Evolutionary conservation across 2,888 invertebrate genomes (phyloP).

Genomic region (Ischnura elegans): DNA sequence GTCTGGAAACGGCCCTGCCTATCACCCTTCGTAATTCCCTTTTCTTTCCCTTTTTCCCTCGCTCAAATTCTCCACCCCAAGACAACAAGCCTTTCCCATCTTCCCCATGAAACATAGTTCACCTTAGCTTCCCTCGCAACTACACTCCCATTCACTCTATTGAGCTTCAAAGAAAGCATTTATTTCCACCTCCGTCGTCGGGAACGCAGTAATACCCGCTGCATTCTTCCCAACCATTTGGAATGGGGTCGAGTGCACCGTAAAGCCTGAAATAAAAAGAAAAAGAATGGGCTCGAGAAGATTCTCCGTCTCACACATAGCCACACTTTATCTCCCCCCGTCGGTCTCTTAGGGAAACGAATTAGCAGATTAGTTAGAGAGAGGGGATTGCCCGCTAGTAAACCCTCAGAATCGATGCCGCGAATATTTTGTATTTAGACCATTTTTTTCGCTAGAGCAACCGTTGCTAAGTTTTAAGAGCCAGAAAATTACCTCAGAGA

Average conservation of each 20-base stretch:
- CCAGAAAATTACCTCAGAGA: neutral
- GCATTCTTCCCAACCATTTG: neutral
- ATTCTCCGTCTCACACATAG: neutral
- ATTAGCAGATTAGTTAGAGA: constrained; percentile 21
- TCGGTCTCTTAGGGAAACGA: neutral
- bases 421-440: neutral
- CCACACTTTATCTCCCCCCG: neutral
- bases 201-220: constrained; percentile 18
- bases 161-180: neutral
- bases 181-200: neutral
- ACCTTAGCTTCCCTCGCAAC: neutral
- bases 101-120: neutral
- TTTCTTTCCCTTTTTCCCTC: no score
- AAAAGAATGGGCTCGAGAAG: neutral
- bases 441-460: neutral
- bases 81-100: neutral
- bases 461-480: neutral
- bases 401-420: neutral
- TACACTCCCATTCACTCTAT: neutral
- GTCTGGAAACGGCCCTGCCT: no score
- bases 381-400: neutral
- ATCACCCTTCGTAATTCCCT: no score
- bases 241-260: neutral
- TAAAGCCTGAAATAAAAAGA: no score
- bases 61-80: no score